Base-by-base conservation (phyloP, 2,113 vertebrate genomes). In the Anser brachyrhynchus region DNA sequence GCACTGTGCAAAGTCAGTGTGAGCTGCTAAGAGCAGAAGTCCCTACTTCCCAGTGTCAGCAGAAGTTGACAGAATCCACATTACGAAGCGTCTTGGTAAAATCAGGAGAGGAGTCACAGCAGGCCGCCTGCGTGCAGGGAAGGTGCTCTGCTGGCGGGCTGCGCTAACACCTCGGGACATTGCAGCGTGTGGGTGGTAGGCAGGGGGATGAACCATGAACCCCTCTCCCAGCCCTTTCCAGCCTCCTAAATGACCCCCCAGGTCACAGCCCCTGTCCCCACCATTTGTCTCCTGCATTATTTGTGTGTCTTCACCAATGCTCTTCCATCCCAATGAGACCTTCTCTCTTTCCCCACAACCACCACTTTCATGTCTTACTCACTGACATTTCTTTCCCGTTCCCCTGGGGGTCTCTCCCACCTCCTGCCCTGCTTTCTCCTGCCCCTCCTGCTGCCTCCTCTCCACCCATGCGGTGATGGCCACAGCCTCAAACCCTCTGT, bases 191-290 rank as follows among this genome's bases (percentile, higher is more conserved):
- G 17, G 69, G 15, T 21, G 83, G 33, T 12, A 59, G 52, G 4
- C 3, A 2, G 35, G 28, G 4, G 0, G 1, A 51, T 10, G 13
- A 75, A 14, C 3, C 2, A 51, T 8, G 13, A 75, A 14, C 3
- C 2, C 17, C 4, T 18, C 43, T 67, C 26, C 13, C 9, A 62
- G 1, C 1, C 4, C 7, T 52, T 18, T 71, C 31, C 37, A 74
- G 20, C 11, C 11, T 75, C n/a, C 19, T 59, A 54, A 78, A 44
- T 37, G 55, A 19, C 11, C 5, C 7, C 3, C 5, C 33, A 49
- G 23, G 6, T 15, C n/a, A 33, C 0, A 1, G 5, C 6, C 13
- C 43, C 29, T 65, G 15, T 2, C 11, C 23, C 13, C 8, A 72
- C 33, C 14, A 58, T 70, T 79, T 43, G 20, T 33, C 29, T 67